phyloP scores from a whole-genome alignment of 2,113 vertebrate genomes.

The Tursiops truncatus region DNA sequence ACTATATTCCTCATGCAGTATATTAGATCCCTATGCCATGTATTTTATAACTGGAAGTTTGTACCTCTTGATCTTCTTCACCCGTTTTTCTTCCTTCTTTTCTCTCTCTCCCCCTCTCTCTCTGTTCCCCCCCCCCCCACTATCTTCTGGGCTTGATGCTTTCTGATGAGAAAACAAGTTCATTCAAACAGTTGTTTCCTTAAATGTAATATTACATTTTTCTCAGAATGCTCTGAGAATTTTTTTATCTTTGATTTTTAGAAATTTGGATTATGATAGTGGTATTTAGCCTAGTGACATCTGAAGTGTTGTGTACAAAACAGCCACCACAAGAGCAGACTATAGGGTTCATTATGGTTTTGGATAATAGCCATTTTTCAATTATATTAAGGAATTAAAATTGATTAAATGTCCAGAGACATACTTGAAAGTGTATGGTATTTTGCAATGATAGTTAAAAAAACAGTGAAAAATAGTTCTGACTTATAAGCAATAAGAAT shows the following conservation, averaged over 20 bases:
- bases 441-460: background rate
- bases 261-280: background rate
- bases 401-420: background rate
- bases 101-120: no score
- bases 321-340: background rate
- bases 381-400: background rate
- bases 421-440: background rate
- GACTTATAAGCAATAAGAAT: background rate
- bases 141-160: background rate
- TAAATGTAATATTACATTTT: background rate
- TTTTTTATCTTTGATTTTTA: background rate
- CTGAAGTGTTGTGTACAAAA: background rate
- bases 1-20: no score
- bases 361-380: background rate
- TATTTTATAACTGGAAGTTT: background rate
- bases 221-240: background rate
- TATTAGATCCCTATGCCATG: no score
- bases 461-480: background rate
- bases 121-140: background rate
- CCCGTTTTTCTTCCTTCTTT: background rate
- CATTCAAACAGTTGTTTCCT: background rate
- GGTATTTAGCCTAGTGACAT: no score
- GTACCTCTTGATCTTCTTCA: background rate
- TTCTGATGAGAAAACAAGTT: background rate
- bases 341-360: background rate